Percentiles rank a stretch among this genome's conserved stretches.
These are phyloP conservation scores for Myotis vivesi DNA, from an alignment of 2,797 vertebrate species.

Conservation along the genomic window DNA sequence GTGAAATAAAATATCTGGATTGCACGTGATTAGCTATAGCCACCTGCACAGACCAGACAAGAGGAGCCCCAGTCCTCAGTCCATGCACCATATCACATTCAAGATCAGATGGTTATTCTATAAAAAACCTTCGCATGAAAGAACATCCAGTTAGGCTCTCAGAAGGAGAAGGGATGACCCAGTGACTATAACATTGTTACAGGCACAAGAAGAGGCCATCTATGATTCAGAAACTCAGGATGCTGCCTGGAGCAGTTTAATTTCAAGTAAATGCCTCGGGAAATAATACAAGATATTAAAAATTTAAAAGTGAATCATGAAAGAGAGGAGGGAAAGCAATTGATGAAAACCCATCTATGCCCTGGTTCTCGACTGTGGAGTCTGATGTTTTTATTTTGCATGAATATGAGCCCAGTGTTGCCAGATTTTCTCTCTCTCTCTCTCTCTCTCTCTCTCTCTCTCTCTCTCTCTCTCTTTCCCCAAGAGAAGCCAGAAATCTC, in stretches of 20 bases:
- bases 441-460: not conserved
- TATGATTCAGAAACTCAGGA: not conserved
- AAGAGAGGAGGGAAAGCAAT: not conserved
- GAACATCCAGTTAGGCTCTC: not conserved
- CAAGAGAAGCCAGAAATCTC: slow-evolving; percentile 19
- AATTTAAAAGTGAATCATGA: slow-evolving; percentile 11
- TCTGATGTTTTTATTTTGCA: not conserved
- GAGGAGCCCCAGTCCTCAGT: not conserved
- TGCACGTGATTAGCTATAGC: not conserved
- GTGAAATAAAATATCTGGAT: not conserved
- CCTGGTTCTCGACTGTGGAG: not conserved
- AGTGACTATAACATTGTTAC: not conserved
- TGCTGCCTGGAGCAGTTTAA: not conserved
- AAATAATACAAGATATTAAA: slow-evolving; percentile 2
- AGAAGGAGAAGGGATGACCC: not conserved
- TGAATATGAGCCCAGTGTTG: not conserved
- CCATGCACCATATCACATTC: rapidly evolving
- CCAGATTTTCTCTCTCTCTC: not conserved
- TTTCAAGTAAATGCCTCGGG: not conserved
- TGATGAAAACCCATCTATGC: not conserved
- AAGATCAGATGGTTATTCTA: not conserved
- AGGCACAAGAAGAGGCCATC: not conserved
- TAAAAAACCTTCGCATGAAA: not conserved
- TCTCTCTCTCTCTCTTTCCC: not conserved
- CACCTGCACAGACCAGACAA: not conserved